Percentiles rank a stretch among this genome's conserved stretches.
These are phyloP conservation scores for Calosoma granatense DNA, from an alignment of 1,140 invertebrate genomes.

Conservation along the genomic window DNA sequence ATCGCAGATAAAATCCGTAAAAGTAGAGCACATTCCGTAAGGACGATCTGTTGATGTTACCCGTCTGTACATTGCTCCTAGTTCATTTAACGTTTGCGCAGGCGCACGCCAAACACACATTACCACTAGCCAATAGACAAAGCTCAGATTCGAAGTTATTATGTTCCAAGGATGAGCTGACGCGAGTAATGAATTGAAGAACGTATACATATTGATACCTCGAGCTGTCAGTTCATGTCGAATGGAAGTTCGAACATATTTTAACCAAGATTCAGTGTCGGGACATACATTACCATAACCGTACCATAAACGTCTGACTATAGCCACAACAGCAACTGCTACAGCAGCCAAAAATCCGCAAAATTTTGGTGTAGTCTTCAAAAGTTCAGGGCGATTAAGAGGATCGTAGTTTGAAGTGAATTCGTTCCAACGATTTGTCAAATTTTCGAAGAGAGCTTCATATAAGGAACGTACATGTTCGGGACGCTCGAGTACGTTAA, in stretches of 20 bases:
- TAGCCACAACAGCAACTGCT: slow-evolving; percentile 46
- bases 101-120: slow-evolving; percentile 32
- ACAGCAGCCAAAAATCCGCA: slow-evolving; percentile 47
- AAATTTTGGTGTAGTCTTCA: slow-evolving; percentile 47
- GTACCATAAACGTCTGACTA: slow-evolving; percentile 45
- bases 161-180: slow-evolving; percentile 37
- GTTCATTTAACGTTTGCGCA: slow-evolving; percentile 34
- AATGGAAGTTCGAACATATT: slow-evolving; percentile 32
- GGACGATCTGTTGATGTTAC: slow-evolving; percentile 20
- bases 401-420: slow-evolving; percentile 69
- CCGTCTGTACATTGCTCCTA: slow-evolving; percentile 31
- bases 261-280: slow-evolving; percentile 25
- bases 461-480: slow-evolving; percentile 54
- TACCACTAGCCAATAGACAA: slow-evolving; percentile 29
- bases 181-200: slow-evolving; percentile 30
- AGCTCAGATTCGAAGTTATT: slow-evolving; percentile 23
- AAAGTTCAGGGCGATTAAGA: slow-evolving; percentile 51
- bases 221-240: slow-evolving; percentile 22
- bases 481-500: slow-evolving; percentile 47
- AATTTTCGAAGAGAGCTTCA: slow-evolving; percentile 51
- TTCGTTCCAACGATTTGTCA: slow-evolving; percentile 69
- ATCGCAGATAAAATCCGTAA: slow-evolving; percentile 36
- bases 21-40: slow-evolving; percentile 19
- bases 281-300: slow-evolving; percentile 26
- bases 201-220: background rate